Evolutionary conservation across 2,797 vertebrate genomes (phyloP).

Genomic region (Ambastaia sidthimunki): DNA sequence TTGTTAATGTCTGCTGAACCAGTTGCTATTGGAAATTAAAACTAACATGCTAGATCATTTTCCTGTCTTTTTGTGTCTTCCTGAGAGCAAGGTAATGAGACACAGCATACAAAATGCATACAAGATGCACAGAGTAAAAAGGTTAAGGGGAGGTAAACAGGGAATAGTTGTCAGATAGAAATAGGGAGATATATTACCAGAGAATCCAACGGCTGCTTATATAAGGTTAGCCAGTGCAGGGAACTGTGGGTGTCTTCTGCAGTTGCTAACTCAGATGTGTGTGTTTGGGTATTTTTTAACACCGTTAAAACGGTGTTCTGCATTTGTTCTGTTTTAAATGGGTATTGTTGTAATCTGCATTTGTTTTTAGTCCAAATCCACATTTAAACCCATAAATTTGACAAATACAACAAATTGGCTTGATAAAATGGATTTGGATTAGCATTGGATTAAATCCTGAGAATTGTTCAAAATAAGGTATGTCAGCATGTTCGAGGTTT

Average conservation of each 20-base stretch:
- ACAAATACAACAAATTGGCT: slow-evolving; percentile 3
- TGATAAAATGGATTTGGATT: slow-evolving; percentile 10
- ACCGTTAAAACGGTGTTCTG: background rate
- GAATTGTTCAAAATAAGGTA: background rate
- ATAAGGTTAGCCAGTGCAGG: slow-evolving; percentile 40
- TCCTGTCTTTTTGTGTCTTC: background rate
- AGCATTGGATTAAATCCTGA: slow-evolving; percentile 19
- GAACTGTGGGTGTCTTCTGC: slow-evolving; percentile 25
- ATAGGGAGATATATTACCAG: slow-evolving; percentile 62
- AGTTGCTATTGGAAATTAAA: slow-evolving; percentile 6
- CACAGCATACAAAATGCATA: slow-evolving; percentile 21
- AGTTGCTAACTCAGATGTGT: slow-evolving; percentile 9
- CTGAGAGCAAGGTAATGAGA: slow-evolving; percentile 10
- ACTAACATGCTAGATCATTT: background rate
- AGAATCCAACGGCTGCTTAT: slow-evolving; percentile 43
- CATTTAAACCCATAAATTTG: background rate
- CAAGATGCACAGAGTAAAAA: slow-evolving; percentile 42
- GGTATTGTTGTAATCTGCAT: slow-evolving; percentile 12
- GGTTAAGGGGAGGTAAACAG: slow-evolving; percentile 57
- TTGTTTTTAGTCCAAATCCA: slow-evolving; percentile 7
- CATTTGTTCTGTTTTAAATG: background rate
- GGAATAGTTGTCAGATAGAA: slow-evolving; percentile 70
- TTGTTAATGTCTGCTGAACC: slow-evolving; percentile 9
- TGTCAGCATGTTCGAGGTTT: background rate
- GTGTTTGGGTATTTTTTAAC: slow-evolving; percentile 28